Base-by-base conservation (phyloP, 2,113 vertebrate species). In the Callorhinus ursinus region DNA sequence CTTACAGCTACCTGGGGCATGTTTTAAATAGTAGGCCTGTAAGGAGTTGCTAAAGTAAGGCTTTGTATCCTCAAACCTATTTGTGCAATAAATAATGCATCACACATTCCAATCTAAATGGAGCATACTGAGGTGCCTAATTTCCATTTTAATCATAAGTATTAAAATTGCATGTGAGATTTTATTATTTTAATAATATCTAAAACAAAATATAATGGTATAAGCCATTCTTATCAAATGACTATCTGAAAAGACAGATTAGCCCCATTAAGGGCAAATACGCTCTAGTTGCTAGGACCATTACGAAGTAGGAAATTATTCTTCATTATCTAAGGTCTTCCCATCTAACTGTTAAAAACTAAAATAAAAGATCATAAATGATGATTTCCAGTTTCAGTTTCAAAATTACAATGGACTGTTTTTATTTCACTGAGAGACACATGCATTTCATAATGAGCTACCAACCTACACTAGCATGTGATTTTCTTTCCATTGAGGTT, bases 71-170 rank as follows among this genome's bases (percentile, higher is more conserved):
- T 95, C 53, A 93, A 91, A 91, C 11, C 49, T 95, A 79, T 93
- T 91, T 94, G 15, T 93, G 33, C 59, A 59, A 82, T 94, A 88
- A 96, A 97, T 93, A 92, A 88, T 72, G 19, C 26, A 88, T 93
- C 51, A 90, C 1, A 39, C 26, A 90, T 46, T 94, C 24, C 15
- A 95, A 19, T 90, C 72, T 96, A 97, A 92, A 87, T 72, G 59
- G 19, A 53, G 22, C 71, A 65, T 93, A 88, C 36, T 95, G n/a
- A 93, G 59, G 8, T 92, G 33, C 36, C 22, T 90, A 80, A 90
- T 95, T 95, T 88, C 39, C 46, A 95, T 36, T 96, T 87, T 95
- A 96, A 90, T 94, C 71, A 87, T 91, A 90, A 79, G 42, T 96
- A 92, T 87, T 94, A 87, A 90, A 96, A 92, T 90, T 84, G n/a